Conservation (phyloP, 1,140 invertebrate genomes). For the Melitaea cinxia region DNA sequence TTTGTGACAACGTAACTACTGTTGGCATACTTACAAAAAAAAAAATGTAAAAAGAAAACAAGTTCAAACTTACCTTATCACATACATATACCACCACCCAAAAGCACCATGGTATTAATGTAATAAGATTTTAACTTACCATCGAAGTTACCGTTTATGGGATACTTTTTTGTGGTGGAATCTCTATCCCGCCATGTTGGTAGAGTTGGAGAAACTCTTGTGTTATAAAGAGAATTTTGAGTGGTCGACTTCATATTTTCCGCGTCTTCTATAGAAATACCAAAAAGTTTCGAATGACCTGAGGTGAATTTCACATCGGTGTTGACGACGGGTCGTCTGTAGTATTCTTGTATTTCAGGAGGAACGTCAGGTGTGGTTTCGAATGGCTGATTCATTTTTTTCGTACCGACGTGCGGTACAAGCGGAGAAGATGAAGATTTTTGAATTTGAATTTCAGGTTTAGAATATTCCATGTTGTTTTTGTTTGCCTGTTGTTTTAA, state of each 20-base stretch:
- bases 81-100: neutral
- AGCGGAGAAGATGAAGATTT: slow-evolving; percentile 29
- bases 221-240: slow-evolving; percentile 78
- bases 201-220: slow-evolving; percentile 83
- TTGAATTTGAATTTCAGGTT: slow-evolving; percentile 35
- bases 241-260: slow-evolving; percentile 79
- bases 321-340: slow-evolving; percentile 38
- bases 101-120: slow-evolving; percentile 44
- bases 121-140: slow-evolving; percentile 54
- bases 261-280: slow-evolving; percentile 83
- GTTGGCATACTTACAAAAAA: no score
- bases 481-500: slow-evolving; percentile 47
- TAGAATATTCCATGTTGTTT: slow-evolving; percentile 37
- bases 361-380: slow-evolving; percentile 42
- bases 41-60: no score
- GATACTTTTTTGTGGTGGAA: slow-evolving; percentile 73
- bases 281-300: slow-evolving; percentile 84
- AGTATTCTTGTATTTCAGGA: slow-evolving; percentile 53
- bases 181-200: slow-evolving; percentile 76
- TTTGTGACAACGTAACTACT: neutral
- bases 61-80: no score
- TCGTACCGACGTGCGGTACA: neutral
- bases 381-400: slow-evolving; percentile 21
- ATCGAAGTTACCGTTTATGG: slow-evolving; percentile 61
- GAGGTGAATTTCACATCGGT: slow-evolving; percentile 80